Percentiles rank a stretch among this genome's conserved stretches.
These are phyloP conservation scores for Gila robusta DNA, from an alignment of 2,797 vertebrate genomes.

Conservation along the genomic window DNA sequence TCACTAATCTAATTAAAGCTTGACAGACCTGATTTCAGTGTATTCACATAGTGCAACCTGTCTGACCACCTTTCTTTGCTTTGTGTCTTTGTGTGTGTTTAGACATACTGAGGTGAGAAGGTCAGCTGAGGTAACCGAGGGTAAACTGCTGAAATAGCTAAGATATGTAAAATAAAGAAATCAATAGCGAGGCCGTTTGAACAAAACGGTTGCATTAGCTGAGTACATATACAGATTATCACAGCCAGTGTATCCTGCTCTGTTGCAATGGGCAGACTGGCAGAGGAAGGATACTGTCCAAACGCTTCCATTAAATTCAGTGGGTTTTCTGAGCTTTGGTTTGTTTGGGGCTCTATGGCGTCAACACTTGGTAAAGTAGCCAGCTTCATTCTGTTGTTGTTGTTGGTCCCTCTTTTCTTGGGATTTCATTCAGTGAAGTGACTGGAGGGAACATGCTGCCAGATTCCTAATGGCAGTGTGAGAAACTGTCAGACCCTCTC, in stretches of 20 bases:
- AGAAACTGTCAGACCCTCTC: conserved; percentile 53
- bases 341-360: conserved; percentile 9
- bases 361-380: conserved; percentile 40
- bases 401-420: conserved; percentile 63
- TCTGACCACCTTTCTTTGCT: conserved; percentile 38
- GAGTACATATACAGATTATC: background rate
- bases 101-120: background rate
- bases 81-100: conserved; percentile 35
- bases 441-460: conserved; percentile 57
- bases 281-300: background rate
- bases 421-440: conserved; percentile 64
- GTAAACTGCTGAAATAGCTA: background rate
- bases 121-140: background rate
- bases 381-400: conserved; percentile 35
- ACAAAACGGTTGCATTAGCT: background rate
- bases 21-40: conserved; percentile 45
- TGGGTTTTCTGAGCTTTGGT: background rate
- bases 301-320: background rate
- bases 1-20: conserved; percentile 58
- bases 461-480: conserved; percentile 67
- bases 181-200: background rate
- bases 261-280: background rate
- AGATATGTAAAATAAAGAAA: background rate
- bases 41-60: conserved; percentile 27
- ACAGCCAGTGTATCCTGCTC: background rate